Conservation (phyloP, 2,888 invertebrate species). For the Cerceris rybyensis region DNA sequence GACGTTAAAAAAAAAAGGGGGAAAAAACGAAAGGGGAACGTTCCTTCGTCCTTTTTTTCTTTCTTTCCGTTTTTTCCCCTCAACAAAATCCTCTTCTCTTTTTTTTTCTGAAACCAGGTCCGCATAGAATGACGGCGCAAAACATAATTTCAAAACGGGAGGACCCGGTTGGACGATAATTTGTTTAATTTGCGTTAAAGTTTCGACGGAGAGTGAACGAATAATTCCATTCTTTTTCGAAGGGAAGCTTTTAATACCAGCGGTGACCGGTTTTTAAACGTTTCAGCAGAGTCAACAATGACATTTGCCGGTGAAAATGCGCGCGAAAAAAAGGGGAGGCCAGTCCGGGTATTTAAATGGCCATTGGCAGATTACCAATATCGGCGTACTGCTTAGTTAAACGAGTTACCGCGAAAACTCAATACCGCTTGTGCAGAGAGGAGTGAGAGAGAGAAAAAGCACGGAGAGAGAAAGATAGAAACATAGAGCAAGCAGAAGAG, state of each 20-base stretch:
- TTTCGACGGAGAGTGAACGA: constrained; percentile 49
- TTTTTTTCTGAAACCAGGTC: too few species aligned
- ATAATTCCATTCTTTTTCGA: constrained; percentile 63
- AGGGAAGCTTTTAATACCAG: constrained; percentile 63
- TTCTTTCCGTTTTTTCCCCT: not conserved
- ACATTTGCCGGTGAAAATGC: constrained; percentile 67
- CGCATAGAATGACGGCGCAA: not conserved
- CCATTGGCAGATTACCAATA: constrained; percentile 73
- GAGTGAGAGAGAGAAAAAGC: constrained; percentile 7
- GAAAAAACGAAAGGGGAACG: not conserved
- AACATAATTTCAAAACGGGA: constrained; percentile 14
- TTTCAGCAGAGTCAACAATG: constrained; percentile 64
- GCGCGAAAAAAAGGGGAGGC: constrained; percentile 65
- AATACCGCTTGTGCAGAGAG: constrained; percentile 60
- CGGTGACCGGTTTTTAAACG: constrained; percentile 68
- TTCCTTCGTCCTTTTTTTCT: not conserved
- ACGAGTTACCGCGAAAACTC: constrained; percentile 72
- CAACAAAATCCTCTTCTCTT: not conserved
- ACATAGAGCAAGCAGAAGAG: not conserved
- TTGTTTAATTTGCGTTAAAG: constrained; percentile 61
- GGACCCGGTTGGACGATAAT: constrained; percentile 40
- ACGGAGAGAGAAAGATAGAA: not conserved
- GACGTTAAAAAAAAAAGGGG: not conserved
- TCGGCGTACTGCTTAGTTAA: constrained; percentile 71
- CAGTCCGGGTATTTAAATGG: constrained; percentile 68